A percentile compares a stretch with the other conserved stretches of the same genome.
Conservation (phyloP, 2,888 invertebrate genomes). For the Nomada flava region DNA sequence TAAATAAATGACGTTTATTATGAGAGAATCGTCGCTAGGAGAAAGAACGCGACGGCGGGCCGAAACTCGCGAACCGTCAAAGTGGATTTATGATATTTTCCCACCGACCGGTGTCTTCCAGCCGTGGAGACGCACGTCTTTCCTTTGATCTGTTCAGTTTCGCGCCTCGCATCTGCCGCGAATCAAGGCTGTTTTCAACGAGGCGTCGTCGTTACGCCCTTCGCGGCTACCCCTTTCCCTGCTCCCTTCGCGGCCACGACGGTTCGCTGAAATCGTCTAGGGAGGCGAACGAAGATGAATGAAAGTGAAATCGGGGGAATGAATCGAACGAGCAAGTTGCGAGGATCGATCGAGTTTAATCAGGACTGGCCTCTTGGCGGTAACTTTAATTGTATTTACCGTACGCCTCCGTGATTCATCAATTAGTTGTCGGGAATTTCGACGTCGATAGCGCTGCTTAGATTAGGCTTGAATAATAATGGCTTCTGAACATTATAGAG, state of each 20-base stretch:
- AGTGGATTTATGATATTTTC: constrained; percentile 84
- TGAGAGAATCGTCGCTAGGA: constrained; percentile 72
- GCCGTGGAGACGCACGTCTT: constrained; percentile 44
- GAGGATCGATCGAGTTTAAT: too few relatives aligned
- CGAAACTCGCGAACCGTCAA: constrained; percentile 80
- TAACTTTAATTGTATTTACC: too few relatives aligned
- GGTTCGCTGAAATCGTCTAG: constrained; percentile 2
- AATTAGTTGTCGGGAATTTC: too few relatives aligned
- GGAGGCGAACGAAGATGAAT: constrained; percentile 3
- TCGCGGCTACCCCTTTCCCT: constrained; percentile 67
- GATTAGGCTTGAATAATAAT: too few relatives aligned
- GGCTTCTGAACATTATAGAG: too few relatives aligned
- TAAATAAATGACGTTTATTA: constrained; percentile 82
- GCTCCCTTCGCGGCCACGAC: constrained; percentile 67
- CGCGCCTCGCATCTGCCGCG: constrained; percentile 58
- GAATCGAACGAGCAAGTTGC: too few relatives aligned
- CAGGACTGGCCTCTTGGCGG: too few relatives aligned
- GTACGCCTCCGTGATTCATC: too few relatives aligned
- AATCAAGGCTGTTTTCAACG: constrained; percentile 70
- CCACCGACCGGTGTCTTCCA: constrained; percentile 70
- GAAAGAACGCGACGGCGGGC: constrained; percentile 71
- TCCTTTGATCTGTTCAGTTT: constrained; percentile 77
- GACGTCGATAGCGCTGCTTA: too few relatives aligned
- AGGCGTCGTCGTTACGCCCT: constrained; percentile 71
- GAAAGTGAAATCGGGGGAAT: not conserved